phyloP scores from a whole-genome alignment of 2,888 invertebrate genomes.

The Orgyia antiqua region DNA sequence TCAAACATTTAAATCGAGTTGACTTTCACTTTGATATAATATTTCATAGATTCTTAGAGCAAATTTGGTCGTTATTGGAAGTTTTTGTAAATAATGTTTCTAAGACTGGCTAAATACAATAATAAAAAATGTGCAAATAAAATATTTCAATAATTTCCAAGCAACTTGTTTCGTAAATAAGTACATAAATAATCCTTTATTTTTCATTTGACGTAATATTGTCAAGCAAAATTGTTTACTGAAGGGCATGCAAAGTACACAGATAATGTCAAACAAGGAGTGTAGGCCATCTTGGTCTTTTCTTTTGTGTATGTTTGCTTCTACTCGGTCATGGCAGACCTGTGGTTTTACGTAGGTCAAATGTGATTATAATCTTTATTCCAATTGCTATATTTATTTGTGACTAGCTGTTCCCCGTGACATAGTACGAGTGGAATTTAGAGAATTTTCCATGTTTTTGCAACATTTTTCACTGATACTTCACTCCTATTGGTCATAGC shows the following conservation, averaged over 20 bases:
- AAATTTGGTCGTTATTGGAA: too few species aligned
- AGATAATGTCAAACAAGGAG: slow-evolving; percentile 45
- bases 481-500: too few species aligned
- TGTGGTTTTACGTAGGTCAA: slow-evolving; percentile 67
- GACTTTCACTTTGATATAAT: too few species aligned
- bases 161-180: slow-evolving; percentile 19
- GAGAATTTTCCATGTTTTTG: too few species aligned
- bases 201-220: slow-evolving; percentile 32
- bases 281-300: slow-evolving; percentile 48
- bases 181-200: slow-evolving; percentile 27
- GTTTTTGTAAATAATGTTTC: too few species aligned
- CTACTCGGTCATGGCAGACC: slow-evolving; percentile 66
- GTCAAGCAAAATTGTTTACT: slow-evolving; percentile 33
- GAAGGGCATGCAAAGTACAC: slow-evolving; percentile 57
- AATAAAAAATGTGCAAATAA: too few species aligned
- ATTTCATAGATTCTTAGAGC: too few species aligned
- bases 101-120: too few species aligned
- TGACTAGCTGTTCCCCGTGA: too few species aligned
- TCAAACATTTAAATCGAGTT: too few species aligned
- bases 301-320: slow-evolving; percentile 47
- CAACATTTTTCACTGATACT: too few species aligned
- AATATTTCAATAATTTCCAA: slow-evolving; percentile 2
- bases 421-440: too few species aligned
- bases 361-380: slow-evolving; percentile 45
- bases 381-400: slow-evolving; percentile 38